Evolutionary conservation across 1,140 invertebrate species (phyloP).

Genomic region (Drosophila azteca): DNA sequence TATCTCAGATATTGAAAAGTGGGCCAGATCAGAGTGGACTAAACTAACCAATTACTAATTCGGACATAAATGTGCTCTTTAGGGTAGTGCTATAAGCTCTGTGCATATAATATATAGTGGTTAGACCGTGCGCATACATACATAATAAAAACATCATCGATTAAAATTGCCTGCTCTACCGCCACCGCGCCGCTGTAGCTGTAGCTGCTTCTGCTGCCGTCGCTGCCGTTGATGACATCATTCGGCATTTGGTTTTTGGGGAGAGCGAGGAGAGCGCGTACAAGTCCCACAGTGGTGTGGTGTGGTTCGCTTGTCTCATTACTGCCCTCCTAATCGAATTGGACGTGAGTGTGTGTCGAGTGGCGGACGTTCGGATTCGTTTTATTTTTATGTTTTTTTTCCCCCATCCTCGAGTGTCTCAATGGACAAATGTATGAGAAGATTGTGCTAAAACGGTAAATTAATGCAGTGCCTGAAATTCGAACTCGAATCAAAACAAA

Average conservation of each 20-base stretch:
- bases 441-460: constrained; percentile 6
- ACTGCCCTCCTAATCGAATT: constrained; percentile 53
- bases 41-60: constrained; percentile 4
- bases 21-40: constrained; percentile 48
- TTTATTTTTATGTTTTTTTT: constrained; percentile 12
- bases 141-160: constrained; percentile 76
- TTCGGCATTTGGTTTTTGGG: constrained; percentile 58
- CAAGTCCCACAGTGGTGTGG: constrained; percentile 27
- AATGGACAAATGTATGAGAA: too few species aligned
- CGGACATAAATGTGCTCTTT: not conserved
- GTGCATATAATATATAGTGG: constrained; percentile 5
- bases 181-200: constrained; percentile 37
- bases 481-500: constrained; percentile 2
- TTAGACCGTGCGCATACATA: constrained; percentile 10
- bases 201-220: constrained; percentile 41
- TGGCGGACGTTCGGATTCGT: constrained; percentile 31
- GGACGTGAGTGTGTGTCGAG: constrained; percentile 41
- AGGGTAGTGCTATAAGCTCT: not conserved
- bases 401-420: not conserved
- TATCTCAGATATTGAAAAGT: constrained; percentile 62
- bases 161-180: constrained; percentile 72
- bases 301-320: constrained; percentile 38
- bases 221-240: constrained; percentile 75
- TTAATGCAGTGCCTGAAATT: not conserved
- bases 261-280: constrained; percentile 56